phyloP scores from a whole-genome alignment of 2,113 vertebrate species.

The Ptilorrhoa leucosticta region DNA sequence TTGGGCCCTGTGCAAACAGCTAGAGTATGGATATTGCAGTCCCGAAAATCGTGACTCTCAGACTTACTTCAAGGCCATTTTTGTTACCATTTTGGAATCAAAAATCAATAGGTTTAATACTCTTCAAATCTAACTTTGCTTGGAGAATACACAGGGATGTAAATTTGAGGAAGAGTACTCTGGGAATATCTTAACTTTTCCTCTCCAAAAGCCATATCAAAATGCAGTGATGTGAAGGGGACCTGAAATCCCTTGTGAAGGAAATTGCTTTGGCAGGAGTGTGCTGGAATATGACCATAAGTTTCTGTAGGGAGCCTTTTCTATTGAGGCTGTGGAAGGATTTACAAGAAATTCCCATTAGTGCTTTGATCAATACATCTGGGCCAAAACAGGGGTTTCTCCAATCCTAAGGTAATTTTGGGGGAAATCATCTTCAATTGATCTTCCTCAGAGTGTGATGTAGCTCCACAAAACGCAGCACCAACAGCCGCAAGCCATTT shows the following conservation, averaged over 20 bases:
- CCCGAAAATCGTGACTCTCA: background rate
- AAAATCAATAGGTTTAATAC: background rate
- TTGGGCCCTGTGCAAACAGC: background rate
- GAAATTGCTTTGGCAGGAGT: background rate
- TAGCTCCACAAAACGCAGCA: background rate
- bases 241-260: background rate
- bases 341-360: background rate
- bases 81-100: background rate
- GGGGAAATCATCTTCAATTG: background rate
- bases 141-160: background rate
- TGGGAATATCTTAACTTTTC: background rate
- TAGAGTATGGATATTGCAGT: background rate
- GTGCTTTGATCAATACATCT: rapidly evolving
- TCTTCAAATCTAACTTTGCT: background rate
- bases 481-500: rapidly evolving
- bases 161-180: background rate
- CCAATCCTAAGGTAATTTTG: background rate
- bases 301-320: background rate
- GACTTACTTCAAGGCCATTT: background rate
- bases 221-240: background rate
- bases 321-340: background rate
- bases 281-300: background rate
- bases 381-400: rapidly evolving
- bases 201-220: background rate
- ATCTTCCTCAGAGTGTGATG: background rate